These are phyloP conservation scores for Magallana nippona DNA, from an alignment of 2,888 invertebrate species.

Conservation along the genomic window DNA sequence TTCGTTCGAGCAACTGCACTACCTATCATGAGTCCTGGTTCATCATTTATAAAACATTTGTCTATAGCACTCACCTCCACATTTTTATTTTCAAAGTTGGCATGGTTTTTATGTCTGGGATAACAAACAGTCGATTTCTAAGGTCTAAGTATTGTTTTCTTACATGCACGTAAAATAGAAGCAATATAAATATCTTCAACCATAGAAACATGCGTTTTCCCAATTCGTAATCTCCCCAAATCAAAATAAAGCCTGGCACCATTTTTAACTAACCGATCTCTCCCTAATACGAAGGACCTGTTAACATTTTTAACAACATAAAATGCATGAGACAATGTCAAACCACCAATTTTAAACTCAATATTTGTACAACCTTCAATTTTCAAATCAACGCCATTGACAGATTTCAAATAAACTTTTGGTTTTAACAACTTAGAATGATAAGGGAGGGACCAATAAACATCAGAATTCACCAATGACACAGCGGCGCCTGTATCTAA, in stretches of 20 bases:
- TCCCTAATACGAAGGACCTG: neutral
- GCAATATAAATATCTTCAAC: constrained; percentile 39
- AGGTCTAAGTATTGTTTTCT: constrained; percentile 4
- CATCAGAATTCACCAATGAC: neutral
- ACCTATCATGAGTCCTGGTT: neutral
- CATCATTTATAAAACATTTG: neutral
- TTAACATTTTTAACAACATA: no score
- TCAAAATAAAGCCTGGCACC: neutral
- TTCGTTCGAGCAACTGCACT: neutral
- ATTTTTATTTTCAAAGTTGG: neutral
- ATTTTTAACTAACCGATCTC: constrained; percentile 6
- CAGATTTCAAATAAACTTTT: no score
- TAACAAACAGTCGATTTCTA: constrained; percentile 16
- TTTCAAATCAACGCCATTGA: no score
- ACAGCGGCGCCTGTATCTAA: constrained; percentile 35
- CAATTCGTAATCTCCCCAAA: constrained; percentile 41
- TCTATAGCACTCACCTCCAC: constrained; percentile 5
- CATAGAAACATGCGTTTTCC: constrained; percentile 41
- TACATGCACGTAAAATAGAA: neutral
- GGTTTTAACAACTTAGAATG: neutral
- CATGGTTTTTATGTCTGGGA: neutral
- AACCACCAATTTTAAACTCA: no score
- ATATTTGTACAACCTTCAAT: no score
- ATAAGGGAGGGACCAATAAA: constrained; percentile 27
- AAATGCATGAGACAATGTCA: no score